Conservation (phyloP, 1,140 invertebrate genomes). For the Ylistrum balloti region DNA sequence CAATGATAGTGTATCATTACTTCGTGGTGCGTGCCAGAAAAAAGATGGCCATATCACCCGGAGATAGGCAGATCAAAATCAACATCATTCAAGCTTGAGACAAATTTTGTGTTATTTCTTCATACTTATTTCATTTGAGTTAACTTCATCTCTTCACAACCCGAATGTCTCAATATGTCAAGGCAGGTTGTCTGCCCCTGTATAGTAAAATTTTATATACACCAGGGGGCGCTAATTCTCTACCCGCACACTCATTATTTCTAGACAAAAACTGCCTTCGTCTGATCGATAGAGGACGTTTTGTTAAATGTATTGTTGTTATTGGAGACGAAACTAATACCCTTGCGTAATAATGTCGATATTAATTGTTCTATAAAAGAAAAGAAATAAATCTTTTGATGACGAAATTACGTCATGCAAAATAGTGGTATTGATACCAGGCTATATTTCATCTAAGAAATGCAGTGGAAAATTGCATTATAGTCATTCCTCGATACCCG, state of each 20-base stretch:
- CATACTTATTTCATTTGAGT: too few relatives aligned
- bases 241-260: not conserved
- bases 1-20: too few relatives aligned
- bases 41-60: too few relatives aligned
- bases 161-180: too few relatives aligned
- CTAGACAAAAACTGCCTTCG: not conserved
- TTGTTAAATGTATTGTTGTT: constrained; percentile 30
- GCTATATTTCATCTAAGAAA: constrained; percentile 36
- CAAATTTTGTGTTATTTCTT: too few relatives aligned
- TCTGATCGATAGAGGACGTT: not conserved
- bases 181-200: too few relatives aligned
- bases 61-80: too few relatives aligned
- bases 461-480: not conserved
- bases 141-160: too few relatives aligned
- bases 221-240: too few relatives aligned
- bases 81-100: too few relatives aligned
- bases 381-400: not conserved
- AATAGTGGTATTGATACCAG: not conserved
- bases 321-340: not conserved
- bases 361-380: not conserved
- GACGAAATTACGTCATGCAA: constrained; percentile 34
- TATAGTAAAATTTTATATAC: too few relatives aligned
- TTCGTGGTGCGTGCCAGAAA: too few relatives aligned
- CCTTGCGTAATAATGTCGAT: not conserved
- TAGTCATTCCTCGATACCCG: not conserved